A percentile compares a stretch with the other conserved stretches of the same genome.
Conservation (phyloP, 1,140 invertebrate genomes). For the Caenorhabditis elegans region DNA sequence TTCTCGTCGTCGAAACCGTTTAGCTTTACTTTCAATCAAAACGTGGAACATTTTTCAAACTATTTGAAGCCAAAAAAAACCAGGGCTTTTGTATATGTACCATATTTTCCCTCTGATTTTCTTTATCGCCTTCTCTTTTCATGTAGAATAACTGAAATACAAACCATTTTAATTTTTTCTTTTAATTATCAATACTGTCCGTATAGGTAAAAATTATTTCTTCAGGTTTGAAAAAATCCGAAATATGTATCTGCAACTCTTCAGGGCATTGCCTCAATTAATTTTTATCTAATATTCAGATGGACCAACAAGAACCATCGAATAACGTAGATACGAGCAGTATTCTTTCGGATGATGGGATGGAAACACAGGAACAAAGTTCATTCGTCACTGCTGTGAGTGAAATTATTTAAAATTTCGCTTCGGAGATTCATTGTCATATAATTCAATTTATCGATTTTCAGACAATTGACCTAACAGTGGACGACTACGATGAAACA, state of each 20-base stretch:
- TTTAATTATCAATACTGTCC: not conserved
- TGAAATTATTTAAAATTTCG: too few relatives aligned
- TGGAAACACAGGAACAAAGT: too few relatives aligned
- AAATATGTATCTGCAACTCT: too few relatives aligned
- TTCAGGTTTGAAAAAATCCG: too few relatives aligned
- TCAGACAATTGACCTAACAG: not conserved
- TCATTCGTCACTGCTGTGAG: too few relatives aligned
- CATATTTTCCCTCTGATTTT: not conserved
- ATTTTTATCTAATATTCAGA: too few relatives aligned
- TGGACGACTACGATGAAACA: not conserved
- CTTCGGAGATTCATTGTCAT: too few relatives aligned
- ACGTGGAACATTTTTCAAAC: not conserved
- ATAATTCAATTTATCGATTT: not conserved
- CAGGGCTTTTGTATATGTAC: not conserved
- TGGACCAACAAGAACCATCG: too few relatives aligned
- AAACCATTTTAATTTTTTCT: not conserved
- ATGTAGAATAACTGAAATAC: constrained; percentile 1
- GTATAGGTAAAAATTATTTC: not conserved
- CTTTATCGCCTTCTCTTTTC: not conserved
- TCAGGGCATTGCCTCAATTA: too few relatives aligned
- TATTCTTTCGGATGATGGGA: too few relatives aligned
- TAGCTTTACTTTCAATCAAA: not conserved
- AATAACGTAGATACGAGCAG: too few relatives aligned
- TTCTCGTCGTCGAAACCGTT: not conserved
- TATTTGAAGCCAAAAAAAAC: not conserved